Conservation (phyloP, 2,113 vertebrate genomes). For the Oryzias celebensis region DNA sequence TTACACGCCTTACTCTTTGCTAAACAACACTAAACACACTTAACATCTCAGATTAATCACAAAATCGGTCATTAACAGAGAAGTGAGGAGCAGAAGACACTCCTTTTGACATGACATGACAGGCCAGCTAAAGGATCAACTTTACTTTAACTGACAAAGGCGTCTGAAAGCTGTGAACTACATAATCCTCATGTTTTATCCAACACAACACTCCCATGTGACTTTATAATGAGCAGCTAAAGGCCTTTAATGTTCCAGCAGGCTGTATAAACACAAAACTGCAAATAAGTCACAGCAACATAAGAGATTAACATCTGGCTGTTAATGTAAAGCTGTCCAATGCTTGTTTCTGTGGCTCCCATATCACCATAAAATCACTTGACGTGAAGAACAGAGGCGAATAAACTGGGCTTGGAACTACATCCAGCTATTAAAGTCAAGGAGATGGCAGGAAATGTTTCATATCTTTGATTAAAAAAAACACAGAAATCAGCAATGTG, state of each 20-base stretch:
- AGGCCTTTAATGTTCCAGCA: not conserved
- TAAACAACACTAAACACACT: not conserved
- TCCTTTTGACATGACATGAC: conserved; percentile 1
- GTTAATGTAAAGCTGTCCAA: conserved; percentile 2
- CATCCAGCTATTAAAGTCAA: not conserved
- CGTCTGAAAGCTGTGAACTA: conserved; percentile 1
- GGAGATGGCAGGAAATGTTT: not conserved
- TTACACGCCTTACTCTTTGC: not conserved
- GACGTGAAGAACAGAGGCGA: not conserved
- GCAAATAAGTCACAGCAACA: not conserved
- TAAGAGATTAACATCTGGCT: not conserved
- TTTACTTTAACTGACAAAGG: conserved; percentile 2
- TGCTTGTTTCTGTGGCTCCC: not conserved
- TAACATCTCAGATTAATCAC: not conserved
- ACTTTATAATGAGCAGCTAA: not conserved
- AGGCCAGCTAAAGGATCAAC: conserved; percentile 5
- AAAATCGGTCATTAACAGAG: conserved; percentile 4
- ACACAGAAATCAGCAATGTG: not conserved
- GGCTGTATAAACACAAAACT: not conserved
- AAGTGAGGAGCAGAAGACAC: not conserved
- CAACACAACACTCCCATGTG: not conserved
- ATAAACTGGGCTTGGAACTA: not conserved
- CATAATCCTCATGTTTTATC: conserved; percentile 1
- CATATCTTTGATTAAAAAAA: not conserved
- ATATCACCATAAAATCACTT: not conserved